phyloP scores from a whole-genome alignment of 2,888 invertebrate species.

The Erynnis tages region DNA sequence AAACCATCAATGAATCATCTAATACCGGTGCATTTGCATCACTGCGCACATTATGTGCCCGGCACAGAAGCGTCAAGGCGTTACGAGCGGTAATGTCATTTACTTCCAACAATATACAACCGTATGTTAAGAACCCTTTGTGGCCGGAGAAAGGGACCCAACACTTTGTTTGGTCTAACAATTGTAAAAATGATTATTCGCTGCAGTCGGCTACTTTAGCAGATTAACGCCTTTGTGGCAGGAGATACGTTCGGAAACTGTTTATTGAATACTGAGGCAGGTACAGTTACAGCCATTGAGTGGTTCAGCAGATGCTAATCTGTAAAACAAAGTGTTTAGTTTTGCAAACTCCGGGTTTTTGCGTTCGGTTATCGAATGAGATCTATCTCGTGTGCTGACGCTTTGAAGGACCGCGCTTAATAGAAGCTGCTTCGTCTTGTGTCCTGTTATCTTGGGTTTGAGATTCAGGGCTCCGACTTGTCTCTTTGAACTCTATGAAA shows the following conservation, averaged over 20 bases:
- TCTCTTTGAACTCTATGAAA: too few relatives aligned
- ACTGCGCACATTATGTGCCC: conserved; percentile 52
- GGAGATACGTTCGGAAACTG: conserved; percentile 41
- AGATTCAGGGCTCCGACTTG: conserved; percentile 32
- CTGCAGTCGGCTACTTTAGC: conserved; percentile 73
- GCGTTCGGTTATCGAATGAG: conserved; percentile 36
- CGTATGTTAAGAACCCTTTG: conserved; percentile 54
- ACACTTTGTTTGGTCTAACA: conserved; percentile 62
- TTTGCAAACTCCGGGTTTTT: conserved; percentile 56
- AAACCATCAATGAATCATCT: conserved; percentile 44
- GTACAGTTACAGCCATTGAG: conserved; percentile 77
- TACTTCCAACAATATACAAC: conserved; percentile 52
- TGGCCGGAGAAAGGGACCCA: conserved; percentile 53
- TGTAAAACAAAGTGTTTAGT: conserved; percentile 70
- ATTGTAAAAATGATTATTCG: conserved; percentile 59
- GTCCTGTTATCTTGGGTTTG: conserved; percentile 30
- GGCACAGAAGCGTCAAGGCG: conserved; percentile 63
- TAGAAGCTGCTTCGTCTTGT: conserved; percentile 30
- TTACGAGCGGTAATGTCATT: conserved; percentile 63
- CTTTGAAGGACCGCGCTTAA: conserved; percentile 50
- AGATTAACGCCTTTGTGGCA: conserved; percentile 67
- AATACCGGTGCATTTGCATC: conserved; percentile 62
- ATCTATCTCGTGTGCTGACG: conserved; percentile 41
- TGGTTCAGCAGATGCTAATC: conserved; percentile 69
- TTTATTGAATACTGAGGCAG: conserved; percentile 58